Evolutionary conservation across 2,888 invertebrate species (phyloP), one percentile per base, ranked within the genome.

Genomic region (Bembecia ichneumoniformis): DNA sequence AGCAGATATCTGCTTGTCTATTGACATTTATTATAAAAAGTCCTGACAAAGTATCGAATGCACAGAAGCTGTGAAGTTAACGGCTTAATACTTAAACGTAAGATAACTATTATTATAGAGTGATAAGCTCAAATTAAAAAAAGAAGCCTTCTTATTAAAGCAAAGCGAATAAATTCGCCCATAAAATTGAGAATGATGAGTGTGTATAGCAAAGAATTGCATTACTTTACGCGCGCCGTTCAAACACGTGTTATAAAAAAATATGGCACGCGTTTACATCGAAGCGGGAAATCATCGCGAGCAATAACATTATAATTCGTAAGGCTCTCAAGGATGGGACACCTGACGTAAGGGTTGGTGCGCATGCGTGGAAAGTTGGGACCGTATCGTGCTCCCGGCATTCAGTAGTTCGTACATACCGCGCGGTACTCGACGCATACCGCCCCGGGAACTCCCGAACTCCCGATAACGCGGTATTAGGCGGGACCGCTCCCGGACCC

Each of bases 281-380:
- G 40, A 16, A 44, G 15, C 16, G 44, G 44, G 44, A 44, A 44
- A 44, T 44, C 44, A 16, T 16, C 17, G 44, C 44, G 11, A 15
- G 17, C 59, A 63, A 63, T 61, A 61, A 55, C 16, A 47, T 47
- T 40, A 47, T 36, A 47, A 47, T 47, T 36, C 15, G 16, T 13
- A 70, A 65, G 62, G 67, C 58, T 69, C 68, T 65, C 63, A 66
- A 72, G 71, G 71, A 69, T 63, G 46, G 51, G 54, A 69, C 66
- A 70, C 67, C 66, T 69, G 69, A 55, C 61, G 52, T 52, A 17
- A 7, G 9, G 3, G 3, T 10, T 11, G 48, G 3, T 46, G 63
- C 81, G 80, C 80, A 80, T 76, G 80, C 79, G 78, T 58, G 16
- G 52, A 64, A 73, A 79, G 64, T 79, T 78, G 64, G 63, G 52